phyloP scores from a whole-genome alignment of 2,797 vertebrate genomes.

The Coendou prehensilis region DNA sequence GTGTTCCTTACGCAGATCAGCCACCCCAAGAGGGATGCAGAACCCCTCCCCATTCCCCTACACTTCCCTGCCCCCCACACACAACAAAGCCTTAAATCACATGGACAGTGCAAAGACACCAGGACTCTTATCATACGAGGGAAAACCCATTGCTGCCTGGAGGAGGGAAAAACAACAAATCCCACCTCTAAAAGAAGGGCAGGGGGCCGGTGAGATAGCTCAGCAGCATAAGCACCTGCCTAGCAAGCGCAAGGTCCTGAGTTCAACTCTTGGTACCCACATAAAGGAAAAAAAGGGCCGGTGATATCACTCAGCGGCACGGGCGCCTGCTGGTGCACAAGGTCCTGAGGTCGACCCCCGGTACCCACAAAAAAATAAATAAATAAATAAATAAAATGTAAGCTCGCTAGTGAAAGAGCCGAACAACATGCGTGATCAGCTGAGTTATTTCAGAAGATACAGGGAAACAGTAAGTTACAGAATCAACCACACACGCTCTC shows the following conservation, averaged over 20 bases:
- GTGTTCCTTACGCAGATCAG: background rate
- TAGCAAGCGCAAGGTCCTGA: no score
- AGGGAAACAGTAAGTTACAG: background rate
- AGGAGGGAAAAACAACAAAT: background rate
- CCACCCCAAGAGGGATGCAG: no score
- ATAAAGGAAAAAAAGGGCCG: no score
- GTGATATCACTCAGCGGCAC: no score
- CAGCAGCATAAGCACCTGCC: no score
- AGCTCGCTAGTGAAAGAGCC: background rate
- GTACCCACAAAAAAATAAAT: no score
- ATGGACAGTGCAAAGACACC: background rate
- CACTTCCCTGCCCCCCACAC: no score
- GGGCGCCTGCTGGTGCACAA: no score
- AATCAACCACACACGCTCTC: background rate
- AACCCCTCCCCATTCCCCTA: background rate
- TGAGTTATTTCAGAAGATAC: background rate
- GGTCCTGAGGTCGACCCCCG: no score
- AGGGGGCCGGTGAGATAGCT: no score
- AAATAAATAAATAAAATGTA: background rate
- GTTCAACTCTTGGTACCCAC: no score
- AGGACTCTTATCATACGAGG: background rate
- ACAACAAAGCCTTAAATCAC: background rate
- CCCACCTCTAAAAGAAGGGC: background rate
- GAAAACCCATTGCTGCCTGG: background rate
- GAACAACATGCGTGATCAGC: background rate